A percentile compares a stretch with the other conserved stretches of the same genome.
These are phyloP conservation scores for Rhynchotus rufescens DNA, from an alignment of 2,797 vertebrate species.

Conservation along the genomic window DNA sequence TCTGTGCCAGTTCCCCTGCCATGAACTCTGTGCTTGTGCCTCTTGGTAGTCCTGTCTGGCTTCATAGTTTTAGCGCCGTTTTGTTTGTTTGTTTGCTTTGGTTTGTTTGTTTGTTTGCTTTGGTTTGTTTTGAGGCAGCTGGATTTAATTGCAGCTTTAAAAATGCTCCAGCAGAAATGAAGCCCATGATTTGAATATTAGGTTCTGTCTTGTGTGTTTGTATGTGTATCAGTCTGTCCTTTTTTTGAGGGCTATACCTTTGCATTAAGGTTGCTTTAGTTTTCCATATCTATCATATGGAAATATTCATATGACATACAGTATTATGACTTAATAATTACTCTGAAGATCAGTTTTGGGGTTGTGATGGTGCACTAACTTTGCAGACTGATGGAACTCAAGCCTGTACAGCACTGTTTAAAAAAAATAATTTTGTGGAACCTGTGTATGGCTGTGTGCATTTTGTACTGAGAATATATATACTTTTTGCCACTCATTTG, in stretches of 20 bases:
- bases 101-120: no score
- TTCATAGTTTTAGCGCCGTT: background rate
- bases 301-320: no score
- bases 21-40: background rate
- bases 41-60: background rate
- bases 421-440: background rate
- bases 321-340: background rate
- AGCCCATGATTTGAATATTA: background rate
- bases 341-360: background rate
- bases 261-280: background rate
- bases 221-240: background rate
- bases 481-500: slow-evolving; percentile 16
- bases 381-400: background rate
- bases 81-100: background rate
- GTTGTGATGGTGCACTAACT: background rate
- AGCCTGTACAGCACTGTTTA: background rate
- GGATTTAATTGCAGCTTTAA: background rate
- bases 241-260: background rate
- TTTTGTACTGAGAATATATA: background rate
- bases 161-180: background rate
- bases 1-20: background rate
- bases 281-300: background rate
- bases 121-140: background rate
- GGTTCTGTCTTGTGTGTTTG: background rate
- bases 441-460: background rate